phyloP scores from a whole-genome alignment of 2,888 invertebrate species.

The Lasius platythorax region DNA sequence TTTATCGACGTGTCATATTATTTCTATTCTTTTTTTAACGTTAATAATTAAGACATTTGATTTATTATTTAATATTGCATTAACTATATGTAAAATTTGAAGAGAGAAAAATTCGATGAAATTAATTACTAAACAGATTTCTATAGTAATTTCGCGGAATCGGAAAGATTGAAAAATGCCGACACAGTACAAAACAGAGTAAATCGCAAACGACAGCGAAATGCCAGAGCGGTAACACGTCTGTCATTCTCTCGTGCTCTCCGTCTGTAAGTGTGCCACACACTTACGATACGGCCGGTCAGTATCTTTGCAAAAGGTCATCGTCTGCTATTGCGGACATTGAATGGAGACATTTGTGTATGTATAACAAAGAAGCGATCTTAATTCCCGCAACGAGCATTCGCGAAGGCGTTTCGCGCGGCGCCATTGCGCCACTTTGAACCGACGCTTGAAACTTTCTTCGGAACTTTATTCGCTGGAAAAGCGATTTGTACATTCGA shows the following conservation, averaged over 20 bases:
- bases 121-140: not conserved
- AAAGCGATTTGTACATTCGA: not conserved
- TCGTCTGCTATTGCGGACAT: slow-evolving; percentile 74
- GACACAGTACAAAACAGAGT: not conserved
- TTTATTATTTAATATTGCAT: not conserved
- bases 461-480: not conserved
- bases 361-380: slow-evolving; percentile 62
- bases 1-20: not conserved
- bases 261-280: slow-evolving; percentile 55
- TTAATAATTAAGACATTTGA: not conserved
- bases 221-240: slow-evolving; percentile 21
- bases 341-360: slow-evolving; percentile 64
- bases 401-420: slow-evolving; percentile 46
- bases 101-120: not conserved
- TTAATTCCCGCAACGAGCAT: slow-evolving; percentile 51
- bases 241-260: slow-evolving; percentile 36
- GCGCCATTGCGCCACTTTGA: slow-evolving; percentile 22
- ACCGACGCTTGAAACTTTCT: not conserved
- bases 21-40: not conserved
- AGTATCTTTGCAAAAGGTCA: slow-evolving; percentile 75
- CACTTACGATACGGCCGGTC: slow-evolving; percentile 62
- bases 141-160: not conserved
- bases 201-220: slow-evolving; percentile 11
- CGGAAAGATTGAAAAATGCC: not conserved
- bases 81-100: not conserved